Base-by-base conservation (phyloP, 2,797 vertebrate genomes). In the Pangasius krempfi region DNA sequence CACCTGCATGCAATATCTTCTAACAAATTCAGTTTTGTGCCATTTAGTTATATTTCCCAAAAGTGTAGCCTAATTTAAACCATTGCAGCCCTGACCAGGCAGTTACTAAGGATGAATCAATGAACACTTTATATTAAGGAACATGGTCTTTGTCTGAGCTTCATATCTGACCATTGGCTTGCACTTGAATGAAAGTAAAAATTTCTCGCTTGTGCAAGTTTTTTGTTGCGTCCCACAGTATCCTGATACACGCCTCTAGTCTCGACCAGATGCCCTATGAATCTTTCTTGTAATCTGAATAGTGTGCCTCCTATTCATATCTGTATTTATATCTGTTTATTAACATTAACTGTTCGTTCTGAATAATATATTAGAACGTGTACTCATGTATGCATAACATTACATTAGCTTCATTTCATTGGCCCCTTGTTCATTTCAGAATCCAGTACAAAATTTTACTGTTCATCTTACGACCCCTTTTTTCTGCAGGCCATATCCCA, bases 401-500 rank as follows among this genome's bases (percentile, higher is more conserved):
- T 44, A 8, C 4, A 68, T 22, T 58, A 58, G 56, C 18, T 58
- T 58, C 56, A 60, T 6, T 60, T 7, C 5, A 16, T 30, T 68
- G n/a, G 27, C 60, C 20, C 22, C 25, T 62, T 6, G 60, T 62
- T 62, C 7, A 58, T 25, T 50, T 52, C 30, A n/a, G 44, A 22
- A 70, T 70, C 14, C 30, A 18, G 66, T 70, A 20, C 5, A 16
- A 37, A 70, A 70, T 40, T 50, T 16, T 76, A 50, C 73, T 1
- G 10, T 50, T n/a, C 7, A 12, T n/a, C 44, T n/a, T 16, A 54
- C 7, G 1, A 56, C 37, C 8, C 37, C 37, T 83, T 64, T 76
- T 62, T 33, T 75, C 40, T 64, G 22, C 84, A 96, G 96, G 86
- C 82, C 94, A 40, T 88, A 93, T 68, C 94, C 95, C 0, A 91